A percentile compares a stretch with the other conserved stretches of the same genome.
These are phyloP conservation scores for Melanaphis sacchari DNA, from an alignment of 1,140 invertebrate genomes.

Conservation along the genomic window DNA sequence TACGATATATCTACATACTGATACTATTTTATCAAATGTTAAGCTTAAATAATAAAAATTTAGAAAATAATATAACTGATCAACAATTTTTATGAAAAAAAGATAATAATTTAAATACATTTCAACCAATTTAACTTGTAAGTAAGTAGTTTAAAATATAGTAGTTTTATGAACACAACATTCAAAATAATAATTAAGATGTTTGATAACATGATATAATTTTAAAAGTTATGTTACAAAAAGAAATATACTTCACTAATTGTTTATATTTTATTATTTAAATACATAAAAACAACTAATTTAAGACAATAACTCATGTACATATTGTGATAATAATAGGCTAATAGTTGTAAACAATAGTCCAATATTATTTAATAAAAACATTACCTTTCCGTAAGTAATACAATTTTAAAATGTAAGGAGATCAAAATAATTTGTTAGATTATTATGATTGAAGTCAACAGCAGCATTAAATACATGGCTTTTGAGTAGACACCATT, in stretches of 20 bases:
- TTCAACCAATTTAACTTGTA: too few relatives aligned
- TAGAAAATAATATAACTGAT: not conserved
- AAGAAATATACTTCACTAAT: too few relatives aligned
- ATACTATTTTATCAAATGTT: not conserved
- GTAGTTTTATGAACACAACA: not conserved
- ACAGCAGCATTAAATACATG: not conserved
- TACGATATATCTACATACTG: not conserved
- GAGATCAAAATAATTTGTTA: not conserved
- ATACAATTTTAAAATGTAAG: too few relatives aligned
- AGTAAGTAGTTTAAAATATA: too few relatives aligned
- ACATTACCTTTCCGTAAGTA: not conserved
- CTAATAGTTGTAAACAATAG: not conserved
- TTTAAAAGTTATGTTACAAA: too few relatives aligned
- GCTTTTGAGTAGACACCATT: not conserved
- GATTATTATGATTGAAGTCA: not conserved
- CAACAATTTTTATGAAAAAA: too few relatives aligned
- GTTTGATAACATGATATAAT: not conserved
- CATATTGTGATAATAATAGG: not conserved
- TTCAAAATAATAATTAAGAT: not conserved
- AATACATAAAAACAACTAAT: not conserved
- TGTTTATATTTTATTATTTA: not conserved
- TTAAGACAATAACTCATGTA: not conserved
- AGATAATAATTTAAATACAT: too few relatives aligned
- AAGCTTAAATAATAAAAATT: not conserved
- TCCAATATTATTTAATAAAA: not conserved